These are phyloP conservation scores for Contarinia nasturtii DNA, from an alignment of 1,140 invertebrate species.

Conservation along the genomic window DNA sequence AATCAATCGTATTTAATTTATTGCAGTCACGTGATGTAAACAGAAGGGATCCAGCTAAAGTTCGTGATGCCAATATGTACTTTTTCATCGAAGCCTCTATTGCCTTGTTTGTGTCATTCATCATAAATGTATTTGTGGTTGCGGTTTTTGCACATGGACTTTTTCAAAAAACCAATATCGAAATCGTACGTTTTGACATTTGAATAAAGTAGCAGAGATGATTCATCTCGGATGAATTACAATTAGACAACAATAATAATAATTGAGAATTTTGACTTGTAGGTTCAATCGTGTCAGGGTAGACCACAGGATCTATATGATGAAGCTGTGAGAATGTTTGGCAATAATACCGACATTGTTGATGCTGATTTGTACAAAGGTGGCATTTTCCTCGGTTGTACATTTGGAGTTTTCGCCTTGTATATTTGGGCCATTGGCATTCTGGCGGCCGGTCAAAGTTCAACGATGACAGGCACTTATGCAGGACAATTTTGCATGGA, in stretches of 20 bases:
- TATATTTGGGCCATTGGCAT: slow-evolving; percentile 85
- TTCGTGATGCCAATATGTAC: slow-evolving; percentile 69
- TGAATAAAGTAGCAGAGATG: no score
- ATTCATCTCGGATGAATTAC: no score
- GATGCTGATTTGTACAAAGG: slow-evolving; percentile 66
- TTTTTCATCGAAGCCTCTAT: slow-evolving; percentile 71
- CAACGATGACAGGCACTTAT: slow-evolving; percentile 74
- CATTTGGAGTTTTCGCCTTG: slow-evolving; percentile 60
- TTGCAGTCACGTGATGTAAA: slow-evolving; percentile 65
- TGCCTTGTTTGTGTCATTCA: slow-evolving; percentile 66
- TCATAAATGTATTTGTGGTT: slow-evolving; percentile 84
- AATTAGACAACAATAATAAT: no score
- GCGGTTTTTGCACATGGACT: slow-evolving; percentile 74
- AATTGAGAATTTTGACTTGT: not conserved
- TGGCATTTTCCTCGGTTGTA: slow-evolving; percentile 67
- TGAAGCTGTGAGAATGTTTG: slow-evolving; percentile 16
- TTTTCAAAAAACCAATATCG: slow-evolving; percentile 43
- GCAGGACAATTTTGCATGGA: slow-evolving; percentile 63
- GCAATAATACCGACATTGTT: slow-evolving; percentile 27
- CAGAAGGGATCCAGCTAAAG: slow-evolving; percentile 43
- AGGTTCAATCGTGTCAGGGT: slow-evolving; percentile 17
- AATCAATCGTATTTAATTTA: slow-evolving; percentile 7
- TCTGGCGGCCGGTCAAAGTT: slow-evolving; percentile 75
- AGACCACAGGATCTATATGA: slow-evolving; percentile 14
- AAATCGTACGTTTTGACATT: slow-evolving; percentile 38